phyloP scores from a whole-genome alignment of 2,888 invertebrate species.

The Xylota sylvarum region DNA sequence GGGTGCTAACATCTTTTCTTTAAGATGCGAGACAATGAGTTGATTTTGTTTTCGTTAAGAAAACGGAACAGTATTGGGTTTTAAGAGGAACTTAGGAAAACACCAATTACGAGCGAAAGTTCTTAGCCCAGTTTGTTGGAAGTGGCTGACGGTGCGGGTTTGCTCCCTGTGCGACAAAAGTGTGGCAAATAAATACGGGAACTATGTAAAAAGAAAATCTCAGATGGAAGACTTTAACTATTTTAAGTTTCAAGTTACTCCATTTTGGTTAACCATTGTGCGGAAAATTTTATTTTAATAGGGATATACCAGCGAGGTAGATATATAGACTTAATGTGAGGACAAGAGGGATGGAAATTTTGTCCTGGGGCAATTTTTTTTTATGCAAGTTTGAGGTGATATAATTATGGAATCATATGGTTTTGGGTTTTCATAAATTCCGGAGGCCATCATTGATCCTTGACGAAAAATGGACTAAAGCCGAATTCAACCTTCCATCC shows the following conservation, averaged over 20 bases:
- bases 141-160: background rate
- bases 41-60: conserved; percentile 48
- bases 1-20: conserved; percentile 45
- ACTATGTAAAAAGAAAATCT: background rate
- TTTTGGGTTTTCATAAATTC: no score
- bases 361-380: no score
- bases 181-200: background rate
- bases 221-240: background rate
- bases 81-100: conserved; percentile 20
- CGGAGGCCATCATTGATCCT: no score
- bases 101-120: conserved; percentile 33
- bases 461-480: no score
- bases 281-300: no score
- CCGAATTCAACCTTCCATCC: no score
- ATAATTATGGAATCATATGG: no score
- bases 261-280: background rate
- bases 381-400: no score
- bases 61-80: conserved; percentile 25
- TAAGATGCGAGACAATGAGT: conserved; percentile 27
- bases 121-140: conserved; percentile 16
- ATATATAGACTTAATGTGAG: no score
- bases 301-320: no score
- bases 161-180: background rate
- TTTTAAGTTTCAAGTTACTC: background rate
- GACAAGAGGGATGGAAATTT: no score